Conservation (phyloP, 2,888 invertebrate genomes). For the Phanerotoma sp. region DNA sequence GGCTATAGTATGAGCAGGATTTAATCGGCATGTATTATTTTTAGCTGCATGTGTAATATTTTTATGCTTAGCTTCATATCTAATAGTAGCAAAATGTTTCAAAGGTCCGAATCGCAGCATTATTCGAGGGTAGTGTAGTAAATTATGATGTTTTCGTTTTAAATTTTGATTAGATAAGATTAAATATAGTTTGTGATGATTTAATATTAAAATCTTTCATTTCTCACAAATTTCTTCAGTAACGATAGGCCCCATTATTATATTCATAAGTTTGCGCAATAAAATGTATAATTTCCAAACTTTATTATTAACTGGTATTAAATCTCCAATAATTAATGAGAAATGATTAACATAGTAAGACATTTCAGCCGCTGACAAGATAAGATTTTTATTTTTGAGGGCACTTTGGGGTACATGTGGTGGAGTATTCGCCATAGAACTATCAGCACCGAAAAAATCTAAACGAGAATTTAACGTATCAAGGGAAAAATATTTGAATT, state of each 20-base stretch:
- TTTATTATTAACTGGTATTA: slow-evolving; percentile 20
- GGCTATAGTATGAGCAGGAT: slow-evolving; percentile 9
- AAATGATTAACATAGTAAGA: slow-evolving; percentile 23
- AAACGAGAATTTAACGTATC: slow-evolving; percentile 26
- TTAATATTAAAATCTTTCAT: background rate
- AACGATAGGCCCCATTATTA: slow-evolving; percentile 10
- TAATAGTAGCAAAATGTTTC: too few relatives aligned
- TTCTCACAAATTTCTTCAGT: slow-evolving; percentile 5
- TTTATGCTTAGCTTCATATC: too few relatives aligned
- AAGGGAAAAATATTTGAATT: slow-evolving; percentile 19
- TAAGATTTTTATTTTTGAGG: slow-evolving; percentile 19
- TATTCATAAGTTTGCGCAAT: slow-evolving; percentile 24
- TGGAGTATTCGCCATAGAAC: slow-evolving; percentile 16
- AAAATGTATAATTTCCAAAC: slow-evolving; percentile 26
- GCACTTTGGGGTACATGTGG: slow-evolving; percentile 14
- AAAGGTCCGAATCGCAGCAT: too few relatives aligned
- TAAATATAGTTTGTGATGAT: slow-evolving; percentile 21
- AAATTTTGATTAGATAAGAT: slow-evolving; percentile 13
- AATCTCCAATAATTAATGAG: slow-evolving; percentile 27
- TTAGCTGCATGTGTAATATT: too few relatives aligned
- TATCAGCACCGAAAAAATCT: slow-evolving; percentile 19
- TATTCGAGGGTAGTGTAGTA: too few relatives aligned
- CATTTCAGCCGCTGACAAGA: slow-evolving; percentile 29
- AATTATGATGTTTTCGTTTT: slow-evolving; percentile 9
- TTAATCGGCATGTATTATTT: too few relatives aligned